A percentile compares a stretch with the other conserved stretches of the same genome.
phyloP scores from a whole-genome alignment of 2,797 vertebrate genomes.

The Discoglossus pictus region DNA sequence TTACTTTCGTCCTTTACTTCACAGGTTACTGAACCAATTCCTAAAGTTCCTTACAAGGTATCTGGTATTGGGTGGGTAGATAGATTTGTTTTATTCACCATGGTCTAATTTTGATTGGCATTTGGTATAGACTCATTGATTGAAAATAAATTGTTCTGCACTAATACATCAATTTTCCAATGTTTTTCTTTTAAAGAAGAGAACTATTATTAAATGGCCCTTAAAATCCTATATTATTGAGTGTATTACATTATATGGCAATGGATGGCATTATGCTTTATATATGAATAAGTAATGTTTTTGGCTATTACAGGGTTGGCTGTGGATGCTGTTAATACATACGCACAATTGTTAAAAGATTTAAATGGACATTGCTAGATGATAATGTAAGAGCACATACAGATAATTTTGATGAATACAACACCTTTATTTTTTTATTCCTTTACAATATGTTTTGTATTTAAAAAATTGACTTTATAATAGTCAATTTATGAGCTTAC shows the following conservation, averaged over 20 bases:
- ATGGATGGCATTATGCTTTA: no score
- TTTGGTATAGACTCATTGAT: slow-evolving; percentile 8
- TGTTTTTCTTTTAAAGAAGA: slow-evolving; percentile 21
- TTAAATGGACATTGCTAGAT: no score
- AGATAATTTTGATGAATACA: no score
- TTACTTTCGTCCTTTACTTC: slow-evolving; percentile 38
- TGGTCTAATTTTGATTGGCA: slow-evolving; percentile 17
- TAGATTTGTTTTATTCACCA: background rate
- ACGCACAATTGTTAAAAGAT: no score
- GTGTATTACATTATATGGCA: background rate
- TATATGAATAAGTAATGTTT: no score
- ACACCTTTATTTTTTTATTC: no score
- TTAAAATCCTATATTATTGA: background rate
- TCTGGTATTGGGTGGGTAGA: slow-evolving; percentile 33
- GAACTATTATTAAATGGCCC: slow-evolving; percentile 19
- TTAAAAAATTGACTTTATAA: no score
- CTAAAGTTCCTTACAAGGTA: slow-evolving; percentile 13
- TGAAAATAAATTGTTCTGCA: slow-evolving; percentile 42
- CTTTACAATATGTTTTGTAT: no score
- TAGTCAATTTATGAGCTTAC: no score
- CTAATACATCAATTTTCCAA: slow-evolving; percentile 36
- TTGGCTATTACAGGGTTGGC: no score
- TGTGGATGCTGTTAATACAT: no score
- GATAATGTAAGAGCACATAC: no score
- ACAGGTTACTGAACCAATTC: slow-evolving; percentile 42